Percentiles rank a stretch among this genome's conserved stretches.
These are phyloP conservation scores for Ploceus nigricollis DNA, from an alignment of 2,113 vertebrate species.

Conservation along the genomic window DNA sequence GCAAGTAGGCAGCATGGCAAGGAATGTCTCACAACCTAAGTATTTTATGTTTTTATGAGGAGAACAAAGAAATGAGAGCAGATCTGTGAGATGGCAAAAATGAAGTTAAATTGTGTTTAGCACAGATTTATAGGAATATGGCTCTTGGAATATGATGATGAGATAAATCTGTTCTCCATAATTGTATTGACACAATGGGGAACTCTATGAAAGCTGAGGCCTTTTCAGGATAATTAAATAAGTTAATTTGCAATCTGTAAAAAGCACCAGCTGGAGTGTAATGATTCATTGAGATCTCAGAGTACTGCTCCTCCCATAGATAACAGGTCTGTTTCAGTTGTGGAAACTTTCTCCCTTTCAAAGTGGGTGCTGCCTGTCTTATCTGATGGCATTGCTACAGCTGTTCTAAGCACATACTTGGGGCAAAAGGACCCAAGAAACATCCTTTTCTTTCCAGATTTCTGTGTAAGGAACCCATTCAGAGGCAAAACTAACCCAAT, in stretches of 20 bases:
- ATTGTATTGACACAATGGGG: conserved; percentile 31
- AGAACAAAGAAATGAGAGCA: neutral
- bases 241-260: conserved; percentile 60
- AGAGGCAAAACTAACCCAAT: neutral
- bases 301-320: conserved; percentile 6
- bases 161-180: conserved; percentile 38
- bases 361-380: neutral
- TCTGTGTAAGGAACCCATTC: neutral
- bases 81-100: neutral
- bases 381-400: neutral
- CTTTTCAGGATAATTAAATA: conserved; percentile 59
- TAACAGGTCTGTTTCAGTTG: conserved; percentile 2
- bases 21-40: neutral
- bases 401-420: neutral
- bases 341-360: neutral
- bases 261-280: conserved; percentile 40
- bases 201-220: conserved; percentile 42
- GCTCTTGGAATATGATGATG: conserved; percentile 28
- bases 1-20: neutral
- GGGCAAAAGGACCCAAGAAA: neutral
- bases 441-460: neutral
- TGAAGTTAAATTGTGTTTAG: neutral
- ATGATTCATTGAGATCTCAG: conserved; percentile 17
- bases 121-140: neutral
- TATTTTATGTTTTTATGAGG: neutral